These are phyloP conservation scores for Clostera curtula DNA, from an alignment of 2,888 invertebrate genomes.

Conservation along the genomic window DNA sequence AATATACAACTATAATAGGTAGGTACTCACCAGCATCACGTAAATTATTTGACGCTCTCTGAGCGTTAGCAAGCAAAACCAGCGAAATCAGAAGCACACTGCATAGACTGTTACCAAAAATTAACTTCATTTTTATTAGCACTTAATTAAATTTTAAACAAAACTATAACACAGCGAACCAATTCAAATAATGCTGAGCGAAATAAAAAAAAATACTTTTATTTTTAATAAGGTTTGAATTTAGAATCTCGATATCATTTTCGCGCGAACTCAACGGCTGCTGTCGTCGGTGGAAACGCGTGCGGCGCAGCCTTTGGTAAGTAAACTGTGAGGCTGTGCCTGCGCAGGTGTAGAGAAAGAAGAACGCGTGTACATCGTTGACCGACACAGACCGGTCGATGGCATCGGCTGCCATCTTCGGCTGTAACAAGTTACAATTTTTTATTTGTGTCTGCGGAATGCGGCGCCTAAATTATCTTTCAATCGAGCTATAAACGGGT, in stretches of 20 bases:
- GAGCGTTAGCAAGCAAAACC: conserved; percentile 59
- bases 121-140: conserved; percentile 42
- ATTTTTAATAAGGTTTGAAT: conserved; percentile 24
- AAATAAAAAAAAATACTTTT: conserved; percentile 7
- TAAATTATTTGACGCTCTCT: conserved; percentile 50
- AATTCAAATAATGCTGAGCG: conserved; percentile 9
- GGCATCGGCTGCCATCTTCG: conserved; percentile 29
- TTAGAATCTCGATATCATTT: conserved; percentile 55
- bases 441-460: conserved; percentile 8
- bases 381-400: conserved; percentile 41
- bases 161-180: conserved; percentile 4
- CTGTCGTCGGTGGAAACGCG: conserved; percentile 43
- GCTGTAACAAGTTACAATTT: conserved; percentile 17
- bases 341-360: conserved; percentile 46
- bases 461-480: no score
- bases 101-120: conserved; percentile 47
- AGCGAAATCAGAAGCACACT: conserved; percentile 58
- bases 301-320: conserved; percentile 53
- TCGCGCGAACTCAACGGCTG: conserved; percentile 43
- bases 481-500: no score
- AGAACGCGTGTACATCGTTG: conserved; percentile 22
- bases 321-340: conserved; percentile 45
- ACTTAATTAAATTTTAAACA: conserved; percentile 5
- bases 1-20: no score
- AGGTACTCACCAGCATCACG: conserved; percentile 61